Conservation (phyloP, 2,888 invertebrate genomes). For the Mythimna lalbum region DNA sequence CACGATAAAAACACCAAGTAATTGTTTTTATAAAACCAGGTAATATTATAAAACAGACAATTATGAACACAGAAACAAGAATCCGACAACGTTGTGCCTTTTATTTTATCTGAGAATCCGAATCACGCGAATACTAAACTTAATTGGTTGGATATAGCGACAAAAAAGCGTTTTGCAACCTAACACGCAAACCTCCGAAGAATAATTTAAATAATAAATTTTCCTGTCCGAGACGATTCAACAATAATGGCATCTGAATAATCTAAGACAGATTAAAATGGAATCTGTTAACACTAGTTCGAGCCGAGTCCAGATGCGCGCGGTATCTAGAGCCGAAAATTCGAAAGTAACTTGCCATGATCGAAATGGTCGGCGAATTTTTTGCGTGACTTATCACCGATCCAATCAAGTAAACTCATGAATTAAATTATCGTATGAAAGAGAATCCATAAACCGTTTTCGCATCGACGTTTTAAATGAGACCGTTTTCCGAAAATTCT, state of each 20-base stretch:
- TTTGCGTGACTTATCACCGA: conserved; percentile 44
- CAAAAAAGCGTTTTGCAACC: conserved; percentile 85
- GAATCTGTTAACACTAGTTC: conserved; percentile 65
- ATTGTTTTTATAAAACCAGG: conserved; percentile 55
- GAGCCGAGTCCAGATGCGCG: conserved; percentile 60
- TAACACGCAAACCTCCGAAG: conserved; percentile 80
- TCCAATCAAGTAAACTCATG: conserved; percentile 46
- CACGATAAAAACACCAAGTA: conserved; percentile 30
- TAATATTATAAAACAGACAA: conserved; percentile 57
- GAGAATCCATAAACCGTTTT: conserved; percentile 48
- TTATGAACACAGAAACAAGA: conserved; percentile 63
- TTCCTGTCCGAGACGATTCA: conserved; percentile 80
- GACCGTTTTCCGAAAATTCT: conserved; percentile 47
- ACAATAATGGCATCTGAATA: conserved; percentile 79
- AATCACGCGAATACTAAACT: conserved; percentile 84
- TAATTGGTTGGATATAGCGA: conserved; percentile 83
- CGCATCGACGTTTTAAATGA: conserved; percentile 46
- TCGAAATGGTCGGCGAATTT: conserved; percentile 31
- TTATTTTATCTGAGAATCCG: conserved; percentile 75
- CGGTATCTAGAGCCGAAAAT: conserved; percentile 52
- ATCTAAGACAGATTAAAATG: conserved; percentile 71
- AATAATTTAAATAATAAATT: conserved; percentile 85
- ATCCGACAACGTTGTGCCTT: conserved; percentile 59
- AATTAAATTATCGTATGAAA: conserved; percentile 46
- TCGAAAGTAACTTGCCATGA: conserved; percentile 56